Evolutionary conservation across 1,140 invertebrate genomes (phyloP).

Genomic region (Belonocnema kinseyi): DNA sequence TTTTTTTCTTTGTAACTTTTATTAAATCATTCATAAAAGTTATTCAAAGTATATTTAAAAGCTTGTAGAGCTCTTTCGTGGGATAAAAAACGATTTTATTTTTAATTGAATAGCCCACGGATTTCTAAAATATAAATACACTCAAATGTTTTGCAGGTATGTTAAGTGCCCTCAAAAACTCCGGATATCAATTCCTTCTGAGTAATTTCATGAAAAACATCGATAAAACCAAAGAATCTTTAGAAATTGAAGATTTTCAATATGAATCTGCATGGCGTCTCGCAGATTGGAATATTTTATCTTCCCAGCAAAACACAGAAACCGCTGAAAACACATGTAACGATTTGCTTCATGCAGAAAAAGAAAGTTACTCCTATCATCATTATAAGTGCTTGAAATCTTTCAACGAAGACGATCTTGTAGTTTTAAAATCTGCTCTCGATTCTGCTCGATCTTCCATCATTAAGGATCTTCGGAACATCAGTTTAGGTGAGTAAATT

Average conservation of each 20-base stretch:
- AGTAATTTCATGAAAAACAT: slow-evolving; percentile 55
- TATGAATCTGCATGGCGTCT: slow-evolving; percentile 79
- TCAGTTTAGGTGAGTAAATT: slow-evolving; percentile 74
- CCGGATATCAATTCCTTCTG: slow-evolving; percentile 72
- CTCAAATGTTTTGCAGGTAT: slow-evolving; percentile 55
- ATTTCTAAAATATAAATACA: slow-evolving; percentile 31
- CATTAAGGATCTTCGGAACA: slow-evolving; percentile 77
- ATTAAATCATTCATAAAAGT: not conserved
- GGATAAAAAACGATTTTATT: too few relatives aligned
- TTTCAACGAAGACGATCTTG: slow-evolving; percentile 74
- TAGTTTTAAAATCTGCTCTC: slow-evolving; percentile 70
- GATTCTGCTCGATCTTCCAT: slow-evolving; percentile 77
- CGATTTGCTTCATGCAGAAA: slow-evolving; percentile 30
- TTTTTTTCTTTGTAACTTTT: slow-evolving; percentile 1
- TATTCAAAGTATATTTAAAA: too few relatives aligned
- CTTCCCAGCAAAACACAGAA: slow-evolving; percentile 21
- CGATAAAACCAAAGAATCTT: not conserved
- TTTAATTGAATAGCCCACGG: too few relatives aligned
- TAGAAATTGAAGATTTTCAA: slow-evolving; percentile 37
- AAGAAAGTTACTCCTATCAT: slow-evolving; percentile 53
- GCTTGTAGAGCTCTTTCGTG: too few relatives aligned
- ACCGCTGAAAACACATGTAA: not conserved
- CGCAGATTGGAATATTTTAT: slow-evolving; percentile 75
- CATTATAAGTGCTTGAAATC: slow-evolving; percentile 77
- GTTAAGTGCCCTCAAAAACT: slow-evolving; percentile 73